These are phyloP conservation scores for Microchirus variegatus DNA, from an alignment of 2,797 vertebrate species.

Conservation along the genomic window DNA sequence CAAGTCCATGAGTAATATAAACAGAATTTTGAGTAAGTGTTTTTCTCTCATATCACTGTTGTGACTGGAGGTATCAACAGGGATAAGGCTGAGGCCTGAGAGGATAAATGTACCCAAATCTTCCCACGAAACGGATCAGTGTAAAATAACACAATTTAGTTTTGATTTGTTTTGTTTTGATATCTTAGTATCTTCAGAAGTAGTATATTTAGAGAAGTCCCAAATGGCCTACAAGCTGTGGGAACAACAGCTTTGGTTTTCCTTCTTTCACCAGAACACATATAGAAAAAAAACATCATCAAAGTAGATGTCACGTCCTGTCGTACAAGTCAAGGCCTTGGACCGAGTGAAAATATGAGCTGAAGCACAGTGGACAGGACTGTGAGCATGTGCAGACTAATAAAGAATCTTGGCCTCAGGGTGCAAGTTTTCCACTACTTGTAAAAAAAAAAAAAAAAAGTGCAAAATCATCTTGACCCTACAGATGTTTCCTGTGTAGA, in stretches of 20 bases:
- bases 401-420: slow-evolving; percentile 35
- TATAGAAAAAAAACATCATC: background rate
- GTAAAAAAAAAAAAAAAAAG: slow-evolving; percentile 33
- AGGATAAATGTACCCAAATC: background rate
- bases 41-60: background rate
- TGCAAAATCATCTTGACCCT: slow-evolving; percentile 48
- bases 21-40: background rate
- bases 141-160: background rate
- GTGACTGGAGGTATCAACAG: background rate
- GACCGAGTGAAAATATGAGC: slow-evolving; percentile 2
- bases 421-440: slow-evolving; percentile 68
- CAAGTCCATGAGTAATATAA: background rate
- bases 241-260: no score
- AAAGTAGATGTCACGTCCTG: background rate
- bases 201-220: no score
- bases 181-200: no score
- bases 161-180: no score
- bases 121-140: background rate
- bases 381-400: slow-evolving; percentile 29
- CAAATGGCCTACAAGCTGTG: no score
- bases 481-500: slow-evolving; percentile 70
- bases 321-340: background rate
- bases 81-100: background rate
- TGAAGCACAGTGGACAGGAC: slow-evolving; percentile 2
- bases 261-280: no score